These are phyloP conservation scores for Ylistrum balloti DNA, from an alignment of 1,140 invertebrate genomes.

Conservation along the genomic window DNA sequence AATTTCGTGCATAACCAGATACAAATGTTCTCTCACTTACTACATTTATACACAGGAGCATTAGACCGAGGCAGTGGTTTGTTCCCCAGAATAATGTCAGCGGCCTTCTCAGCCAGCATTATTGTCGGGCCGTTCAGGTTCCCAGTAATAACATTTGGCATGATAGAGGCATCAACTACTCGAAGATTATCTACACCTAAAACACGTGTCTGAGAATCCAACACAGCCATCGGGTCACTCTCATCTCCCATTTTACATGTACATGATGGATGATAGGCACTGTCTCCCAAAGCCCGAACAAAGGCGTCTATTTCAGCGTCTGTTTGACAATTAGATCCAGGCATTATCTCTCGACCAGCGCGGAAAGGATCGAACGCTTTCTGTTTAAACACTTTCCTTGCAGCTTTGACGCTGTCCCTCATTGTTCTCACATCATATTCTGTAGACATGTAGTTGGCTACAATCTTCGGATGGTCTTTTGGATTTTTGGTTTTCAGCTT, in stretches of 20 bases:
- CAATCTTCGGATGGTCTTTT: slow-evolving; percentile 91
- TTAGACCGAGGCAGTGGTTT: slow-evolving; percentile 74
- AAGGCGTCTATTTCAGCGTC: slow-evolving; percentile 79
- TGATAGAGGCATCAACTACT: slow-evolving; percentile 85
- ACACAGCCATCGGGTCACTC: slow-evolving; percentile 84
- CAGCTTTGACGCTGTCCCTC: slow-evolving; percentile 72
- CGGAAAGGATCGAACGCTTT: slow-evolving; percentile 83
- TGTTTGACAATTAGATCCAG: slow-evolving; percentile 75
- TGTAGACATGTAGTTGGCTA: slow-evolving; percentile 86
- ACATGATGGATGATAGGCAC: slow-evolving; percentile 84
- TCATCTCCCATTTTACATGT: slow-evolving; percentile 86
- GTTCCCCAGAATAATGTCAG: slow-evolving; percentile 83
- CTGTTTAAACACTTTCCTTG: slow-evolving; percentile 83
- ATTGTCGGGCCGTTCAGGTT: slow-evolving; percentile 85
- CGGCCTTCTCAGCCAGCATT: slow-evolving; percentile 85
- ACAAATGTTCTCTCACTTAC: too few species aligned
- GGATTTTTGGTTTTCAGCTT: slow-evolving; percentile 87
- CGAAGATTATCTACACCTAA: slow-evolving; percentile 83
- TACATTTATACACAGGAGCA: too few species aligned
- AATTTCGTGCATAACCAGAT: too few species aligned
- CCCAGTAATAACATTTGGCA: slow-evolving; percentile 84
- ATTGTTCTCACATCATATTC: slow-evolving; percentile 77
- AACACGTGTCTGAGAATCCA: slow-evolving; percentile 83
- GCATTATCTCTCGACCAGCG: slow-evolving; percentile 80
- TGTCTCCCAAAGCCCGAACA: slow-evolving; percentile 79